Conservation (phyloP, 2,113 vertebrate genomes). For the Xiphorhynchus elegans region DNA sequence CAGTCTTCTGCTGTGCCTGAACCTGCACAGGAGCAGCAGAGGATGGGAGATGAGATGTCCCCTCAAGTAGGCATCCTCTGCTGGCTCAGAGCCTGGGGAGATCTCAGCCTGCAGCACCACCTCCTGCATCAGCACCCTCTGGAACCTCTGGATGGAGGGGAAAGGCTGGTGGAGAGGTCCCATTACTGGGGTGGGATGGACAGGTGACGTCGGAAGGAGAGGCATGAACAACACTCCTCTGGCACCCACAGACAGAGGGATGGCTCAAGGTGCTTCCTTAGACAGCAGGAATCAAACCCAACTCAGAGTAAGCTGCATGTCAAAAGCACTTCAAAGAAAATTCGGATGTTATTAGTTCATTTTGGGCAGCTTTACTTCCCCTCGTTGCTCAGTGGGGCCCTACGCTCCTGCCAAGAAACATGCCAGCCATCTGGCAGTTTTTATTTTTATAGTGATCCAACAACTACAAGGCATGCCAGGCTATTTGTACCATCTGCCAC, state of each 20-base stretch:
- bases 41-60: not conserved
- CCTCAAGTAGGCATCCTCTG: not conserved
- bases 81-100: not conserved
- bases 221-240: not conserved
- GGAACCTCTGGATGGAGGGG: not conserved
- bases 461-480: constrained; percentile 24
- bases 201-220: not conserved
- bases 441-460: constrained; percentile 5
- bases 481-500: constrained; percentile 63
- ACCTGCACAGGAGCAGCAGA: not conserved
- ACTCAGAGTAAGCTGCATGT: accelerated
- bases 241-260: not conserved
- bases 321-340: not conserved
- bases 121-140: not conserved
- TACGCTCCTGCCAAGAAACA: constrained; percentile 16
- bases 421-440: constrained; percentile 39
- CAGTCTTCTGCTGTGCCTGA: not conserved
- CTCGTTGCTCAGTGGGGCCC: not conserved
- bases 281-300: not conserved
- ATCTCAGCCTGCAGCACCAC: not conserved
- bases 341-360: not conserved
- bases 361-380: constrained; percentile 3
- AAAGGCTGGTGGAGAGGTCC: not conserved
- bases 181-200: accelerated
- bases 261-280: not conserved